These are phyloP conservation scores for Samia ricini DNA, from an alignment of 1,140 invertebrate genomes.

Conservation along the genomic window DNA sequence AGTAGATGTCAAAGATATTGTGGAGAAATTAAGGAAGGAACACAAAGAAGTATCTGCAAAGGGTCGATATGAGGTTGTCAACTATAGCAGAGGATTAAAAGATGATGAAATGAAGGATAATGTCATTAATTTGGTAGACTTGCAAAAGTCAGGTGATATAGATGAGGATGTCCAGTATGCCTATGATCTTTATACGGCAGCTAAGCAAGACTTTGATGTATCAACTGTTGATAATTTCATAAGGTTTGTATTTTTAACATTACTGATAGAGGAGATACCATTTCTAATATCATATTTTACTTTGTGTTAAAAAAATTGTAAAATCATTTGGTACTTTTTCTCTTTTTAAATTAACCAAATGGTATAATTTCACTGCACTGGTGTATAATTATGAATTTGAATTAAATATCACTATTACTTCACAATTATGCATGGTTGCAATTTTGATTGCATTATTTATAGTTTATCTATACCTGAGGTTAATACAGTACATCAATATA, in stretches of 20 bases:
- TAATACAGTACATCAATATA: no score
- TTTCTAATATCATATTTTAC: neutral
- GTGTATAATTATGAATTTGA: no score
- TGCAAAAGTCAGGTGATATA: constrained; percentile 44
- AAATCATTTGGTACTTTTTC: neutral
- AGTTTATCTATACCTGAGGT: no score
- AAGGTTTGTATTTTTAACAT: constrained; percentile 50
- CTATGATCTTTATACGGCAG: constrained; percentile 78
- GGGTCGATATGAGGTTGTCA: constrained; percentile 75
- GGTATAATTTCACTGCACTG: neutral
- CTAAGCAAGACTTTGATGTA: constrained; percentile 76
- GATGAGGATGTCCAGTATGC: constrained; percentile 64
- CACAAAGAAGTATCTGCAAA: constrained; percentile 58
- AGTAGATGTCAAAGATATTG: constrained; percentile 63
- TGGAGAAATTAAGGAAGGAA: constrained; percentile 69
- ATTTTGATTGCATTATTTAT: no score
- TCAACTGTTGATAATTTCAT: constrained; percentile 75
- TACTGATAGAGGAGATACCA: neutral
- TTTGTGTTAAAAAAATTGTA: neutral
- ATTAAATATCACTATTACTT: no score
- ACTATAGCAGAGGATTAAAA: constrained; percentile 67
- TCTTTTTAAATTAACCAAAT: neutral
- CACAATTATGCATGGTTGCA: no score
- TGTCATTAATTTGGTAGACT: constrained; percentile 59
- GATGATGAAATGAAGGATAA: constrained; percentile 39